A percentile compares a stretch with the other conserved stretches of the same genome.
Evolutionary conservation across 2,797 vertebrate species (phyloP).

Genomic region (Taenioides sp.): DNA sequence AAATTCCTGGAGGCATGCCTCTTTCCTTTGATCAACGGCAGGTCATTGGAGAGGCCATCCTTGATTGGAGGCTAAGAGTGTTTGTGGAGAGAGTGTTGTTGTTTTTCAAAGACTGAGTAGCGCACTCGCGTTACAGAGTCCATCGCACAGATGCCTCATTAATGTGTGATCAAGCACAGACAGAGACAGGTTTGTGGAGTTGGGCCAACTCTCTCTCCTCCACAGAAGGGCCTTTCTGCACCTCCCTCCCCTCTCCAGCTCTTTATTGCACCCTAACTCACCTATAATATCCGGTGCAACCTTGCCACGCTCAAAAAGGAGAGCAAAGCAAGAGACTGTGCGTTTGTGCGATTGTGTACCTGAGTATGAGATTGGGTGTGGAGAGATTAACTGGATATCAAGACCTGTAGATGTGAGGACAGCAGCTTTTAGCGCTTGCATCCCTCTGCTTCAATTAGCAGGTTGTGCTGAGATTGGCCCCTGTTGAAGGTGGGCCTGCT

Average conservation of each 20-base stretch:
- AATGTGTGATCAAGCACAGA: slow-evolving; percentile 70
- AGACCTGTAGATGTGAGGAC: slow-evolving; percentile 68
- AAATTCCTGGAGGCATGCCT: slow-evolving; percentile 32
- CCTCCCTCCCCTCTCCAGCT: slow-evolving; percentile 56
- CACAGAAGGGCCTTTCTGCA: slow-evolving; percentile 77
- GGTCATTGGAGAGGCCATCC: slow-evolving; percentile 55
- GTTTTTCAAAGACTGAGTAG: slow-evolving; percentile 56
- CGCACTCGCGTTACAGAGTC: slow-evolving; percentile 56
- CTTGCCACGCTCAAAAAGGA: slow-evolving; percentile 44
- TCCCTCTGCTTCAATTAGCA: slow-evolving; percentile 78
- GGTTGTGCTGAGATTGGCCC: slow-evolving; percentile 68
- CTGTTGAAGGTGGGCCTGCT: slow-evolving; percentile 59
- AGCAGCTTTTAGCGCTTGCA: slow-evolving; percentile 66
- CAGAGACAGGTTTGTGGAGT: slow-evolving; percentile 79
- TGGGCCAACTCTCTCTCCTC: slow-evolving; percentile 54
- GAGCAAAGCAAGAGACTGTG: slow-evolving; percentile 28
- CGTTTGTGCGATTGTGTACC: slow-evolving; percentile 2
- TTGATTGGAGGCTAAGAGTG: slow-evolving; percentile 41
- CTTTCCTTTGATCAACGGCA: slow-evolving; percentile 55
- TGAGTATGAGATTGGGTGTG: slow-evolving; percentile 12
- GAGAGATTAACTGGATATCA: slow-evolving; percentile 64
- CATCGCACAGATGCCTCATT: slow-evolving; percentile 76
- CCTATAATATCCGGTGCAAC: slow-evolving; percentile 75
- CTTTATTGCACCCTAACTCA: slow-evolving; percentile 71
- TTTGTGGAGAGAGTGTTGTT: slow-evolving; percentile 60